Percentiles rank a stretch among this genome's conserved stretches.
These are phyloP conservation scores for Smittia aterrima DNA, from an alignment of 2,888 invertebrate species.

Conservation along the genomic window DNA sequence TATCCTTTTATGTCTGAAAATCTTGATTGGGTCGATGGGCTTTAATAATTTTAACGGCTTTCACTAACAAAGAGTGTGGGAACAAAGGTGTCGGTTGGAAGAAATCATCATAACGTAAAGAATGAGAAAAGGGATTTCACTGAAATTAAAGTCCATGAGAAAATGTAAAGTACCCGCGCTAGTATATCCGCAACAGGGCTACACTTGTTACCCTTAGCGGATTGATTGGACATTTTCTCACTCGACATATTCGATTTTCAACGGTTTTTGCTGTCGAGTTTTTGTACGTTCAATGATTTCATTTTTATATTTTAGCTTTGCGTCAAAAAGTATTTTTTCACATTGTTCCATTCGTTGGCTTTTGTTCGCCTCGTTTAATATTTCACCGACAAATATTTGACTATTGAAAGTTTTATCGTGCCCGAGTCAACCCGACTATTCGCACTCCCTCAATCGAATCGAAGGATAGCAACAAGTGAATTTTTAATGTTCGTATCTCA, in stretches of 20 bases:
- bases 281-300: neutral
- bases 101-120: slow-evolving; percentile 3
- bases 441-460: neutral
- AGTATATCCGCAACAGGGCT: slow-evolving; percentile 1
- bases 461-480: slow-evolving; percentile 16
- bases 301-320: neutral
- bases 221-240: neutral
- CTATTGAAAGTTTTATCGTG: slow-evolving; percentile 14
- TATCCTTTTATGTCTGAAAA: neutral
- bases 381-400: slow-evolving; percentile 12
- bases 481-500: neutral
- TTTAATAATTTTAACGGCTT: slow-evolving; percentile 23
- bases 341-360: neutral
- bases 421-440: neutral
- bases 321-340: neutral
- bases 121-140: slow-evolving; percentile 23
- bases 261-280: neutral
- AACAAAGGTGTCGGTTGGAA: neutral
- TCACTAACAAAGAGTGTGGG: slow-evolving; percentile 2
- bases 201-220: slow-evolving; percentile 13
- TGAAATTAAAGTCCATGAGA: neutral
- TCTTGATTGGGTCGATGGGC: neutral
- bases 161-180: slow-evolving; percentile 7
- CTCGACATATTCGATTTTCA: neutral
- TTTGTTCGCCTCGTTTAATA: neutral